Evolutionary conservation across 2,888 invertebrate genomes (phyloP), one percentile per base, ranked within the genome.

Genomic region (Belgica antarctica): DNA sequence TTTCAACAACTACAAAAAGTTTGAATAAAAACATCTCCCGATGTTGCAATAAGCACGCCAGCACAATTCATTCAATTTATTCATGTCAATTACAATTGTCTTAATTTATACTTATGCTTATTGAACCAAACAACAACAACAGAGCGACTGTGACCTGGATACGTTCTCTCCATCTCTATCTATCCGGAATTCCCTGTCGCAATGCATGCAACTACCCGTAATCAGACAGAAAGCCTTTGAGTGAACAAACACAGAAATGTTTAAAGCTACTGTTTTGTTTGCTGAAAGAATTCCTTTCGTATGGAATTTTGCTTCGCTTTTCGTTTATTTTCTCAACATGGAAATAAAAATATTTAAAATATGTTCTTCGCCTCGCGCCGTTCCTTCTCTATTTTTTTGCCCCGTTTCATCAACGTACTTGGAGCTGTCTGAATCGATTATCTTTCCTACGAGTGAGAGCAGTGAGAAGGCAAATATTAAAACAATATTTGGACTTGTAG

Each of bases 291-390:
- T 52, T 52, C 52, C 22, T 52, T 52, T 3, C 22, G 7, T 22
- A 19, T n/a, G 52, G 52, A 52, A 52, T 52, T 52, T n/a, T 22
- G 8, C 2, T n/a, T 52, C 52, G 52, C 52, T 52, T 52, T 22
- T 52, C 17, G 17, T 52, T 52, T 52, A 22, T 22, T 52, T n/a
- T 52, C 52, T 5, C 52, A 22, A 22, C 52, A 52, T 52, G 27
- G 27, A 25, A 59, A 52, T 22, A 52, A 59, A 46, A 46, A 59
- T 59, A 59, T 59, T 59, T 59, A n/a, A 59, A 59, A 59, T 59
- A 59, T 59, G 12, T 59, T n/a, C n/a, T n/a, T n/a, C n/a, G n/a
- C n/a, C n/a, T n/a, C n/a, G n/a, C n/a, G n/a, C n/a, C n/a, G n/a
- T n/a, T 59, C 24, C 24, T 52, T 52, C 22, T 52, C 52, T 52